A percentile compares a stretch with the other conserved stretches of the same genome.
phyloP scores from a whole-genome alignment of 1,140 invertebrate species.

The Halictus rubicundus region DNA sequence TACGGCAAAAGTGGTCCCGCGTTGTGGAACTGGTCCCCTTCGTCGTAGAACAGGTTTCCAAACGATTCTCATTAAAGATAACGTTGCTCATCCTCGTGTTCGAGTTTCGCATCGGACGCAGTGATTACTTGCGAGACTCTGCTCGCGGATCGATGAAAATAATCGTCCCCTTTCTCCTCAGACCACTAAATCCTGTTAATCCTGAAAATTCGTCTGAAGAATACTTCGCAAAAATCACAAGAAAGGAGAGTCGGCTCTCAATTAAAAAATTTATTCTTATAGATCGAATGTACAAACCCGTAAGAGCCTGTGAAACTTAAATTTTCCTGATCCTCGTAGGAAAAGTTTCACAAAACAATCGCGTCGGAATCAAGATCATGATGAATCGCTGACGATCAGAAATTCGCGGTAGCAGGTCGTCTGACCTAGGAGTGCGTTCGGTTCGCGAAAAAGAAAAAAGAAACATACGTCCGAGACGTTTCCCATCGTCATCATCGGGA shows the following conservation, averaged over 20 bases:
- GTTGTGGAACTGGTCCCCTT: not conserved
- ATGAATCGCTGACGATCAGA: too few relatives aligned
- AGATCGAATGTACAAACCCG: too few relatives aligned
- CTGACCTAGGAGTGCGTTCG: too few relatives aligned
- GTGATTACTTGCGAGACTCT: not conserved
- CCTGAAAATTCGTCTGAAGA: too few relatives aligned
- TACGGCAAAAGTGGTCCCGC: not conserved
- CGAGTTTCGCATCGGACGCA: not conserved
- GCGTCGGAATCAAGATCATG: too few relatives aligned
- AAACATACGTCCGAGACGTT: not conserved
- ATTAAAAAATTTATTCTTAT: too few relatives aligned
- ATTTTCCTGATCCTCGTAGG: too few relatives aligned
- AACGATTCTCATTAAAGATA: conserved; percentile 29
- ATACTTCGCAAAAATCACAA: too few relatives aligned
- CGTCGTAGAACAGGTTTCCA: conserved; percentile 6
- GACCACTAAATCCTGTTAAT: too few relatives aligned
- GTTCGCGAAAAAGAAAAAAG: not conserved
- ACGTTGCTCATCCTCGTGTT: not conserved
- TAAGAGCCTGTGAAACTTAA: too few relatives aligned
- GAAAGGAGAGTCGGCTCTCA: too few relatives aligned
- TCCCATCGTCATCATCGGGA: conserved; percentile 11
- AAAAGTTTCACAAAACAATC: too few relatives aligned
- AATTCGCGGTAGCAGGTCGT: not conserved
- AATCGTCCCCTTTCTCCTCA: not conserved
- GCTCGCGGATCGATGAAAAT: not conserved